Percentiles rank a stretch among this genome's conserved stretches.
Conservation (phyloP, 2,113 vertebrate species). For the Hyperopisus bebe region DNA sequence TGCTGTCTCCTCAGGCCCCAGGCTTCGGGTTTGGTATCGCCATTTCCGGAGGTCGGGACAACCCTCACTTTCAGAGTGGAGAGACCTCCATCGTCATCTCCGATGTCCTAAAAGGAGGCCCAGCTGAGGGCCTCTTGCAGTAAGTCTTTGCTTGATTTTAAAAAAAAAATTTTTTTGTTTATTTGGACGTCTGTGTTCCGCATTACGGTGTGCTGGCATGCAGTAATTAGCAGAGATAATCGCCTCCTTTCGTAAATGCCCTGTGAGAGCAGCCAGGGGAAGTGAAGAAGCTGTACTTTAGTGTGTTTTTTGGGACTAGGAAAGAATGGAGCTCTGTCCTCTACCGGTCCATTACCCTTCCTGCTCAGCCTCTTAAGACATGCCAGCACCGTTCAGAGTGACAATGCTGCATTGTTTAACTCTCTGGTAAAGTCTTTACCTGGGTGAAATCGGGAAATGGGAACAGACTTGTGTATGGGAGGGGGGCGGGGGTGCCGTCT, state of each 20-base stretch:
- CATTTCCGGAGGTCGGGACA: slow-evolving; percentile 97
- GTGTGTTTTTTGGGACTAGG: neutral
- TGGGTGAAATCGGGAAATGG: neutral
- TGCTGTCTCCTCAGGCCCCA: slow-evolving; percentile 73
- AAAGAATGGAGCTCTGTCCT: neutral
- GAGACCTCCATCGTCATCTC: slow-evolving; percentile 98
- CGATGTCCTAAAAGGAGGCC: slow-evolving; percentile 94
- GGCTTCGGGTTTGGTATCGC: slow-evolving; percentile 98
- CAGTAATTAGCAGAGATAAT: neutral
- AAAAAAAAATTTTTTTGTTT: neutral
- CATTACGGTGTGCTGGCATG: neutral
- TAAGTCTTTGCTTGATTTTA: slow-evolving; percentile 58
- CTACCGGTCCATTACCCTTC: neutral
- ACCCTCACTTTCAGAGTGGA: slow-evolving; percentile 98
- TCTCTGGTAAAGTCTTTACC: neutral
- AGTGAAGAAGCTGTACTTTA: neutral
- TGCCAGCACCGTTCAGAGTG: neutral
- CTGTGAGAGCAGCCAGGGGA: neutral
- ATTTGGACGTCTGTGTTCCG: neutral
- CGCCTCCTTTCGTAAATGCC: neutral
- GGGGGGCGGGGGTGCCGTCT: neutral
- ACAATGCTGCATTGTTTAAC: neutral
- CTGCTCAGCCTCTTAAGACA: neutral
- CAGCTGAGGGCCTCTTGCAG: slow-evolving; percentile 93
- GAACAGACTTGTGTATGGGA: neutral